Base-by-base conservation (phyloP, 1,140 invertebrate species). In the Caerostris darwini region DNA sequence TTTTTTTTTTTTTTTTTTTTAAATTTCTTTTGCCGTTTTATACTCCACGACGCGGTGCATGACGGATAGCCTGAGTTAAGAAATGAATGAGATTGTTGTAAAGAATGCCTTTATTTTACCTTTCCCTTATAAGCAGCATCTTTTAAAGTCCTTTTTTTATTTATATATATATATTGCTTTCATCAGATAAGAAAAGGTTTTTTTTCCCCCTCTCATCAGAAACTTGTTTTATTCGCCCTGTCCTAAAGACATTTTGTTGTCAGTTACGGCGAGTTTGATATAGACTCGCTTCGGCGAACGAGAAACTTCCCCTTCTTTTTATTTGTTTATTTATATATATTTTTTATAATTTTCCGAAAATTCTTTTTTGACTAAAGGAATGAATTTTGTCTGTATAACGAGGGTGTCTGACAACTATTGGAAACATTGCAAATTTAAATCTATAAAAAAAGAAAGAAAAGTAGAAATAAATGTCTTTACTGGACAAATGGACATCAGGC, bases 71-170 rank as follows among this genome's bases (percentile, higher is more conserved):
- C 53, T 19, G 19, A 50, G 34, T 50, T 50, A 77, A 77, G 71
- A 77, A 77, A 77, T 77, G 71, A 77, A 77, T 77, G 71, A 77
- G 71, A 53, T 77, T 50, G 71, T 77, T 50, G 71, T 34, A 50
- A 34, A 77, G 71, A 77, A 50, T 77, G 71, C 53, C 53, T 77
- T 77, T 77, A 77, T 53, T 77, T 77, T 53, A 50, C 7, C 71
- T 50, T 77, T 77, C 34, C 71, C 4, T 50, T 34, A 53, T 53
- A 50, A 50, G 71, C 34, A 50, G 34, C 7, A n/a, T 69, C 67
- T 50, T 77, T 77, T 3, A 64, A 64, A 10, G 17, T 34, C 12
- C 53, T 77, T 77, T 53, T 50, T 77, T 50, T 53, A 3, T 53
- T 77, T 12, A 7, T 7, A 34, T 34, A 34, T 1, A 34, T 34